Evolutionary conservation across 2,797 vertebrate genomes (phyloP).

Genomic region (Eidolon dupreanum): DNA sequence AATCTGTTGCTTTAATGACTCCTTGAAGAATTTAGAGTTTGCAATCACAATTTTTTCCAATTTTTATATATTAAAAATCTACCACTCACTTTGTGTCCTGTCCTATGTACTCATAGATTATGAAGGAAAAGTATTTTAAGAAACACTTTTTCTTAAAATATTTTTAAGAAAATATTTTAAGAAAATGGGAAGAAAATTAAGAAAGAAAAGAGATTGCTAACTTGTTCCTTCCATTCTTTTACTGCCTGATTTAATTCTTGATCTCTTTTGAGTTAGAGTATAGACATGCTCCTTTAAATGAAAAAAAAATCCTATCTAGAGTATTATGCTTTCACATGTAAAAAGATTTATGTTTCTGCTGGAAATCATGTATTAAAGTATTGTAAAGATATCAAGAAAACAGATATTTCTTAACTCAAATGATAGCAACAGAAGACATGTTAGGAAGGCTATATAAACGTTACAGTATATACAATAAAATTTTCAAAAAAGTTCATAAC

Average conservation of each 20-base stretch:
- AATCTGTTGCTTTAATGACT: background rate
- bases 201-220: background rate
- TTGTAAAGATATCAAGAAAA: background rate
- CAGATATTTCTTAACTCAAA: background rate
- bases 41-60: background rate
- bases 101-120: background rate
- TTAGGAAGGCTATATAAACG: background rate
- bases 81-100: background rate
- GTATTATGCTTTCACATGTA: background rate
- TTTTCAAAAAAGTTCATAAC: background rate
- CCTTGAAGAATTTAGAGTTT: background rate
- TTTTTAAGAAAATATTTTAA: background rate
- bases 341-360: background rate
- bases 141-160: background rate
- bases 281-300: background rate
- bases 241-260: background rate
- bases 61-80: conserved; percentile 5
- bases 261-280: background rate
- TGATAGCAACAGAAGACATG: background rate
- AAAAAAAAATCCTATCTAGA: background rate
- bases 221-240: background rate
- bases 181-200: background rate
- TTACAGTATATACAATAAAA: background rate
- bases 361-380: background rate
- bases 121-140: background rate